Percentiles rank a stretch among this genome's conserved stretches.
phyloP scores from a whole-genome alignment of 1,140 invertebrate genomes.

The Stenopsyche tienmushanensis region DNA sequence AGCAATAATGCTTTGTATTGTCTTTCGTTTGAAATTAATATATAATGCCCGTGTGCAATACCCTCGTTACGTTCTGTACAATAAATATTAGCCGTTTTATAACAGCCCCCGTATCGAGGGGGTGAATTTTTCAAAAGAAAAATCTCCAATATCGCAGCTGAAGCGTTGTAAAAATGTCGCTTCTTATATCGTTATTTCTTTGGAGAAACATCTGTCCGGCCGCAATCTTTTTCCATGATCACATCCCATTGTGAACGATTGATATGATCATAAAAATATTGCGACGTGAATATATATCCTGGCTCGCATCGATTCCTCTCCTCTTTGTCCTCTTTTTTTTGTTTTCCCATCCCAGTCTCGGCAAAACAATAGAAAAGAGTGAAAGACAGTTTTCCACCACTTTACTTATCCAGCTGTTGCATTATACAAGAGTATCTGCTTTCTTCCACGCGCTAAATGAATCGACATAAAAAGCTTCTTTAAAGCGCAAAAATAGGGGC shows the following conservation, averaged over 20 bases:
- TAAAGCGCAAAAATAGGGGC: too few species aligned
- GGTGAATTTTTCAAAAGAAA: not conserved
- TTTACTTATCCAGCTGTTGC: not conserved
- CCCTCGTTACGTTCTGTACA: not conserved
- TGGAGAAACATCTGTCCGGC: constrained; percentile 2
- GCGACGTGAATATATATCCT: constrained; percentile 20
- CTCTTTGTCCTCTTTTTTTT: not conserved
- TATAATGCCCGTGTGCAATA: not conserved
- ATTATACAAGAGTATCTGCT: constrained; percentile 6
- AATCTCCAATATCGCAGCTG: not conserved
- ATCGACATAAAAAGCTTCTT: too few species aligned
- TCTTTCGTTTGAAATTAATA: not conserved
- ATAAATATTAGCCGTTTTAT: not conserved
- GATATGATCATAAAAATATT: constrained; percentile 23
- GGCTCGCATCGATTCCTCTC: constrained; percentile 11
- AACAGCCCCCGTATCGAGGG: not conserved
- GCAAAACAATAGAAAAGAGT: not conserved
- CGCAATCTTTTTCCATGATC: not conserved
- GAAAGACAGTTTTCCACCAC: not conserved
- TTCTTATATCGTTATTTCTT: not conserved
- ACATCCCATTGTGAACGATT: constrained; percentile 10
- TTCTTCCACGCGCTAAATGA: too few species aligned
- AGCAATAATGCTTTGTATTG: too few species aligned
- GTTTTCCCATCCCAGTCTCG: not conserved
- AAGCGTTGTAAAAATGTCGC: not conserved